phyloP scores from a whole-genome alignment of 1,140 invertebrate genomes.

The Asbolus verrucosus region DNA sequence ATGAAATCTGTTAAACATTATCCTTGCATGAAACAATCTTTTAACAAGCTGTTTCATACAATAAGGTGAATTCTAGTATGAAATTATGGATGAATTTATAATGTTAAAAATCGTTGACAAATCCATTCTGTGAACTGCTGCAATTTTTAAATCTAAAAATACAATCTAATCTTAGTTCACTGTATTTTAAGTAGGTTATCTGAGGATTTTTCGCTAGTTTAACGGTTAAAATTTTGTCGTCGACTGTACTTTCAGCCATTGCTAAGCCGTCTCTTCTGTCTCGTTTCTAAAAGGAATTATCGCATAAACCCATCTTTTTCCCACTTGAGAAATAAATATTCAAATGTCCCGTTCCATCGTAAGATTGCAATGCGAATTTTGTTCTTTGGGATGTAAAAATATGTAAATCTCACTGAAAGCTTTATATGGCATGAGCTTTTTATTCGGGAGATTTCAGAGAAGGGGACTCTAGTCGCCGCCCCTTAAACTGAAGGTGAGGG shows the following conservation, averaged over 20 bases:
- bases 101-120: too few relatives aligned
- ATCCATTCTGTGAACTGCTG: too few relatives aligned
- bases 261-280: conserved; percentile 45
- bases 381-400: conserved; percentile 61
- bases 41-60: too few relatives aligned
- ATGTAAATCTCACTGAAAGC: conserved; percentile 60
- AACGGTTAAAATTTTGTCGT: conserved; percentile 37
- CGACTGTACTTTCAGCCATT: conserved; percentile 60
- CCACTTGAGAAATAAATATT: conserved; percentile 53
- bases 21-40: too few relatives aligned
- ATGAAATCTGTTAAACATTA: too few relatives aligned
- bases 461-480: conserved; percentile 51
- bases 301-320: conserved; percentile 44
- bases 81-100: too few relatives aligned
- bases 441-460: conserved; percentile 46
- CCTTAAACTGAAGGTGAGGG: conserved; percentile 55
- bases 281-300: conserved; percentile 55
- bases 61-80: too few relatives aligned
- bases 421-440: conserved; percentile 55
- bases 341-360: conserved; percentile 52
- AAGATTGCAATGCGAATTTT: conserved; percentile 57
- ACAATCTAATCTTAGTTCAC: too few relatives aligned
- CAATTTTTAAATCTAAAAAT: too few relatives aligned
- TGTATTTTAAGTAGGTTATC: too few relatives aligned
- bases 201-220: too few relatives aligned